Evolutionary conservation across 1,140 invertebrate genomes (phyloP), one percentile per base, ranked within the genome.

Genomic region (Chymomyza costata): DNA sequence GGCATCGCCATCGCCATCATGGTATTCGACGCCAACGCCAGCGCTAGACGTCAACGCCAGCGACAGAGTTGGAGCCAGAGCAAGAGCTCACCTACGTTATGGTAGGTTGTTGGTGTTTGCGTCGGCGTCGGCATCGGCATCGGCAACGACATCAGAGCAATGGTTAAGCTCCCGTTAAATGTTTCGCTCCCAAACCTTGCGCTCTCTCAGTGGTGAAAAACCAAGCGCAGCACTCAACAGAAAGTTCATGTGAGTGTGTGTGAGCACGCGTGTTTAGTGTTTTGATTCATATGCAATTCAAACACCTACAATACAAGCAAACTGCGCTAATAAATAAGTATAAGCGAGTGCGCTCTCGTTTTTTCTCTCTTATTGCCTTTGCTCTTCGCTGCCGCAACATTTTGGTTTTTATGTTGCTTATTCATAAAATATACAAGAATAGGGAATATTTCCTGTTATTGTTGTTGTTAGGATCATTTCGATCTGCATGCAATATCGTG

Each of bases 281-380:
- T 45, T 25, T 59, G 43, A 47, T 78, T 76, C 65, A 78, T 76
- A 53, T 78, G 71, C 71, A 67, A 71, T 78, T 78, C 80, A 67
- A 78, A 78, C 71, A 78, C 71, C 71, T 76, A 76, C 65, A 10
- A 28, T 76, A 63, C 71, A 58, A 59, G 59, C 61, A 70, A 63
- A 76, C 67, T 50, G 62, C 63, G 53, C 41, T 52, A 63, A 70
- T 71, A 70, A 78, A 64, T 56, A 28, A 28, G 58, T 39, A 14
- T 35, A 17, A 17, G 28, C 39, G 37, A 52, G 35, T 44, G 35
- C 45, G 51, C n/a, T 8, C 8, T 25, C 21, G 21, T 8, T 3
- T 8, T 25, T 8, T 25, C 21, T 44, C 34, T 30, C 44, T 55
- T 19, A 15, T 18, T 15, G 28, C 10, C 35, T 13, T 43, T 15